Conservation (phyloP, 2,888 invertebrate species). For the Drosophila mimetica region DNA sequence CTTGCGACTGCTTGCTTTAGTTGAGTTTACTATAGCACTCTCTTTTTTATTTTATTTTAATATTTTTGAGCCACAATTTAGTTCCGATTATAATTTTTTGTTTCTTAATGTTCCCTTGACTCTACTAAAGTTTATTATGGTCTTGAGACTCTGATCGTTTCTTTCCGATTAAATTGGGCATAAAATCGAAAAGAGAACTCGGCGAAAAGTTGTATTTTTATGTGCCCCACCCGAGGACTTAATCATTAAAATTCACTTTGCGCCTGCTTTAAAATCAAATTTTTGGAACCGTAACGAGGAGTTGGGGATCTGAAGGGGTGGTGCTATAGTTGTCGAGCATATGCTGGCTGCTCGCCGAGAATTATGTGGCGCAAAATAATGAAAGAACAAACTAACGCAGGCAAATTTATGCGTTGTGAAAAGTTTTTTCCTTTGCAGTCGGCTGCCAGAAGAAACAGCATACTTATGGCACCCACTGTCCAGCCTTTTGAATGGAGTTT, state of each 20-base stretch:
- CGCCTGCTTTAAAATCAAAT: conserved; percentile 70
- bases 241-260: conserved; percentile 75
- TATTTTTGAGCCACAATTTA: too few species aligned
- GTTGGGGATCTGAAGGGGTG: conserved; percentile 19
- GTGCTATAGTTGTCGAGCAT: conserved; percentile 49
- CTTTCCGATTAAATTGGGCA: conserved; percentile 11
- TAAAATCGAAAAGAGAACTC: conserved; percentile 5
- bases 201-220: conserved; percentile 2
- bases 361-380: conserved; percentile 71
- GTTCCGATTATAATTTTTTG: too few species aligned
- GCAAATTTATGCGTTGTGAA: conserved; percentile 76
- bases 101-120: too few species aligned
- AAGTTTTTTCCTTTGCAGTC: conserved; percentile 55
- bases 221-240: conserved; percentile 13
- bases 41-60: too few species aligned
- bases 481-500: conserved; percentile 62
- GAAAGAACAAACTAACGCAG: conserved; percentile 62
- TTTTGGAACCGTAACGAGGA: conserved; percentile 34
- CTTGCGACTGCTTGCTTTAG: too few species aligned
- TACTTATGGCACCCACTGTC: conserved; percentile 54
- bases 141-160: background rate
- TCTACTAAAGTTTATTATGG: background rate
- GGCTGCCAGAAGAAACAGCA: conserved; percentile 29
- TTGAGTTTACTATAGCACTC: too few species aligned
- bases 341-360: conserved; percentile 63